phyloP scores from a whole-genome alignment of 2,113 vertebrate genomes.

The Nannospalax galili region DNA sequence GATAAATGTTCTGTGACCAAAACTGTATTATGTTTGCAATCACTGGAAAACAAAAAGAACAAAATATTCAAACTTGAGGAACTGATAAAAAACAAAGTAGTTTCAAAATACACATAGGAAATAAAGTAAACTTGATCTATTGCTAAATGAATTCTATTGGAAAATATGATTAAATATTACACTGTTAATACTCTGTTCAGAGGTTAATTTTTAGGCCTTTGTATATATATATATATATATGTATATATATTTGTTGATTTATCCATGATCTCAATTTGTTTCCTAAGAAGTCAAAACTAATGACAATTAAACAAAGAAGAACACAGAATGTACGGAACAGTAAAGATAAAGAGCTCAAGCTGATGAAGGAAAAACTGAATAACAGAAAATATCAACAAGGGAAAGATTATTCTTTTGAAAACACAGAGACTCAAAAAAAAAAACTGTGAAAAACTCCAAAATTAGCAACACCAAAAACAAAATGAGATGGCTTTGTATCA shows the following conservation, averaged over 20 bases:
- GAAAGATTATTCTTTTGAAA: background rate
- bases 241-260: background rate
- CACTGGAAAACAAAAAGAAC: background rate
- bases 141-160: too few relatives aligned
- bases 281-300: background rate
- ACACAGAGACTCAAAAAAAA: background rate
- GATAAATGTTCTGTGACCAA: background rate
- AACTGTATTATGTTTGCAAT: background rate
- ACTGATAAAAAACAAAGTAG: background rate
- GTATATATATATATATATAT: too few relatives aligned
- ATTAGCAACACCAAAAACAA: background rate
- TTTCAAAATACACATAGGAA: background rate
- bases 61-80: background rate
- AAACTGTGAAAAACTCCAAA: background rate
- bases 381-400: background rate
- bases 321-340: background rate
- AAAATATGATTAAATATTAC: too few relatives aligned
- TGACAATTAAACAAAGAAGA: background rate
- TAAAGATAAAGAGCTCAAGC: too few relatives aligned
- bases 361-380: background rate
- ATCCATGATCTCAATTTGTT: background rate
- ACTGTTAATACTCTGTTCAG: background rate
- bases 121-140: too few relatives aligned
- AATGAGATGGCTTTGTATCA: background rate
- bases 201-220: background rate